Conservation (phyloP, 2,888 invertebrate species). For the Orthosia gracilis region DNA sequence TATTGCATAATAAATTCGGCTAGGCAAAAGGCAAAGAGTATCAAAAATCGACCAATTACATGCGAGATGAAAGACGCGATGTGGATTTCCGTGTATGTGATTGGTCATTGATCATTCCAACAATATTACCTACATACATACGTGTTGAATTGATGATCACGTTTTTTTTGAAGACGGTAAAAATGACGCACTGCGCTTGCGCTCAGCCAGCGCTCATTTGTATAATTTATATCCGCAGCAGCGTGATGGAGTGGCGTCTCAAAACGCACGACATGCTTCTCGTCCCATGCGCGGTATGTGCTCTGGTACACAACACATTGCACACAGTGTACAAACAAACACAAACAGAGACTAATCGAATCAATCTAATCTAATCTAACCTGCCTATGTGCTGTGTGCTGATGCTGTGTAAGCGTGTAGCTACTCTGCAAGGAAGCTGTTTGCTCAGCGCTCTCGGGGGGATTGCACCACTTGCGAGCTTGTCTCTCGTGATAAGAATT, state of each 20-base stretch:
- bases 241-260: slow-evolving; percentile 7
- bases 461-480: neutral
- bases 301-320: slow-evolving; percentile 23
- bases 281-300: neutral
- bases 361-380: slow-evolving; percentile 59
- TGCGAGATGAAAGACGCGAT: no score
- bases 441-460: slow-evolving; percentile 22
- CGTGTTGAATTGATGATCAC: no score
- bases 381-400: slow-evolving; percentile 9
- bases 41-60: no score
- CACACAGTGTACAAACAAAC: slow-evolving; percentile 39
- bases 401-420: neutral
- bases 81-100: no score
- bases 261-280: slow-evolving; percentile 16
- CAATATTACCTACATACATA: no score
- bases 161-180: no score
- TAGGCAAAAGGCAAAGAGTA: no score
- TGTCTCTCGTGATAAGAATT: neutral
- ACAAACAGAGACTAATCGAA: slow-evolving; percentile 55
- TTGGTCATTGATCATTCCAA: no score
- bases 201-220: neutral
- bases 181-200: no score
- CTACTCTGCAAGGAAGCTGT: slow-evolving; percentile 23
- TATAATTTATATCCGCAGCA: slow-evolving; percentile 1
- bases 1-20: no score